These are phyloP conservation scores for Turritopsis dohrnii DNA, from an alignment of 30 jellyfish, hydroid and myxozoan genomes.

Conservation along the genomic window DNA sequence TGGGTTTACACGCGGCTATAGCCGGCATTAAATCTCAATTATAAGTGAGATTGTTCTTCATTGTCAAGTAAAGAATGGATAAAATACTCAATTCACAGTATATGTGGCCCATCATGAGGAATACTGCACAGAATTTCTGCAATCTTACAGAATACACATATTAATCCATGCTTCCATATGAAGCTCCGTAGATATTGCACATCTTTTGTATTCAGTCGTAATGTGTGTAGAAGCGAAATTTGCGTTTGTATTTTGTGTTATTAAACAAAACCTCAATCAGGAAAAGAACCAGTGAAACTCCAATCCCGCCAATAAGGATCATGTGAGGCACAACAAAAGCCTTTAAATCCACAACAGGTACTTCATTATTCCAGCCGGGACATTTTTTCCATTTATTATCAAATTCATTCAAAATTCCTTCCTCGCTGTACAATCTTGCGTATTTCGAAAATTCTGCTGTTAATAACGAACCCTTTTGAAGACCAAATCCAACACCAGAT, in stretches of 20 bases:
- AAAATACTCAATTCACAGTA: too few relatives aligned
- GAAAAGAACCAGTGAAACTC: neutral
- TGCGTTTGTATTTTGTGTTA: neutral
- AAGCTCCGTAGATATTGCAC: too few relatives aligned
- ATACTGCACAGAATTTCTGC: too few relatives aligned
- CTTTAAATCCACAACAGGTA: neutral
- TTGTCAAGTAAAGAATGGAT: too few relatives aligned
- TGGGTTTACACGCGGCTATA: too few relatives aligned
- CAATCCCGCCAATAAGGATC: neutral
- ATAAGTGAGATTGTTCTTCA: too few relatives aligned
- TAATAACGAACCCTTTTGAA: neutral
- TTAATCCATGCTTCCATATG: too few relatives aligned
- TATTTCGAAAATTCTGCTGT: neutral
- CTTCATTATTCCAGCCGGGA: neutral
- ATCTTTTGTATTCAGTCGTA: too few relatives aligned
- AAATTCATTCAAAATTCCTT: neutral
- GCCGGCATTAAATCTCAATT: too few relatives aligned
- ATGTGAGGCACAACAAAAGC: neutral
- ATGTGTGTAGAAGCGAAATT: neutral
- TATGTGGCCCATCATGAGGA: too few relatives aligned
- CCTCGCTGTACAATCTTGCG: neutral
- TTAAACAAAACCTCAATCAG: neutral
- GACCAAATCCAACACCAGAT: neutral
- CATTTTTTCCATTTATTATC: neutral
- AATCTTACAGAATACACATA: too few relatives aligned